Base-by-base conservation (phyloP, 1,140 invertebrate species). In the Aphidius ervi region DNA sequence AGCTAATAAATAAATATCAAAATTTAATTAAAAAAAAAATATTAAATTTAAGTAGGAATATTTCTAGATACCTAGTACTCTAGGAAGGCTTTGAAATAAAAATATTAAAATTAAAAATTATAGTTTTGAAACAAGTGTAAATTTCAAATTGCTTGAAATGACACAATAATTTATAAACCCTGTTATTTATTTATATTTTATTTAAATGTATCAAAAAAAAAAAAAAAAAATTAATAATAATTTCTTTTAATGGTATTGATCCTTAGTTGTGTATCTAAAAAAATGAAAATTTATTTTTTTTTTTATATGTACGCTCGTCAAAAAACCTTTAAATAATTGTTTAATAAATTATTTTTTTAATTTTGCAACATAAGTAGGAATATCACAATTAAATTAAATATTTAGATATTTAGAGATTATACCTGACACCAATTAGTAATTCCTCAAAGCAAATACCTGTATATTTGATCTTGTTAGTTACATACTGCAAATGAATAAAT, bases 211-310 rank as follows among this genome's bases (percentile, higher is more conserved):
- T 54, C 68, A 69, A 75, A 78, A 16, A 16, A 16, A 69, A 75
- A 78, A 16, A 16, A 16, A 16, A 16, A 16, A 16, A 75, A 75
- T 77, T 79, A 75, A 75, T 69, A 71, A 74, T 70, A 75, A 70
- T 75, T 68, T 76, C 70, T 74, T 75, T 70, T 76, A 70, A 77
- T 76, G 70, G 42, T 54, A 40, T 54, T 43, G 5, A 16, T 41
- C 73, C 67, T 78, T 68, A 74, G 72, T 68, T 77, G 70, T 79
- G 71, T 77, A 73, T 71, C 72, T 78, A 75, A 77, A 71, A 75
- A 68, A 69, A 75, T n/a, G 67, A 72, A 73, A 77, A 75, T 77
- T 72, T 73, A 71, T 78, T 70, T 73, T 70, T 75, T 64, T 75
- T 73, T 65, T 67, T 71, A 53, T 60, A 61, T 64, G 59, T 61